Evolutionary conservation across 2,113 vertebrate species (phyloP), one percentile per base, ranked within the genome.

Genomic region (Neotragus moschatus): DNA sequence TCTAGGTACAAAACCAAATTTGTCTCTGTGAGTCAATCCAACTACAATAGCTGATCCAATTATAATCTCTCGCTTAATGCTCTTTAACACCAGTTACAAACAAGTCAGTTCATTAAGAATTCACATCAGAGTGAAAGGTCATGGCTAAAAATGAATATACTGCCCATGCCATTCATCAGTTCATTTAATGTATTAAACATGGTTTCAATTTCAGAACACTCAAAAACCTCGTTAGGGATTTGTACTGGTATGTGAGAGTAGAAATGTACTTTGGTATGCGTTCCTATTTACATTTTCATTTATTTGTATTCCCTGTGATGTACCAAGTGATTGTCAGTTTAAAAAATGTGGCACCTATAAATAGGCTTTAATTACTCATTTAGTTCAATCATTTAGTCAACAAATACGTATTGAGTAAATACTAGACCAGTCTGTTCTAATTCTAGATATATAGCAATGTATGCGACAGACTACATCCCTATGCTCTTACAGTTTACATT

Each of bases 241-340:
- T 84, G 15, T 49, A 73, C 25, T 96, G 23, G 85, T 39, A 51
- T 92, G 49, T 80, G 45, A 93, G 21, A 75, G 21, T 25, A 81
- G 14, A 91, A 23, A 96, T 39, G 9, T 53, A 51, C 13, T 86
- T 73, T 92, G 45, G 28, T 63, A 87, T 88, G n/a, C 26, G 77
- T 95, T 80, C n/a, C 70, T 95, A 70, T 70, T 88, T 96, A 55
- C 81, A 2, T 91, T 97, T 98, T 85, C 63, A 88, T 63, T 89
- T 94, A 79, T 94, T 96, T 88, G 19, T 85, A 70, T 94, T 90
- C 21, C 7, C 60, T 58, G 45, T 90, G 43, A 93, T 79, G 0
- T 93, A 33, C 66, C 84, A 96, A 96, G n/a, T 92, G 80, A 96
- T 92, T 93, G 82, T 96, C 96, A 90, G 84, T 90, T 98, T 96